Evolutionary conservation across 2,888 invertebrate species (phyloP).

Genomic region (Scrobipalpa costella): DNA sequence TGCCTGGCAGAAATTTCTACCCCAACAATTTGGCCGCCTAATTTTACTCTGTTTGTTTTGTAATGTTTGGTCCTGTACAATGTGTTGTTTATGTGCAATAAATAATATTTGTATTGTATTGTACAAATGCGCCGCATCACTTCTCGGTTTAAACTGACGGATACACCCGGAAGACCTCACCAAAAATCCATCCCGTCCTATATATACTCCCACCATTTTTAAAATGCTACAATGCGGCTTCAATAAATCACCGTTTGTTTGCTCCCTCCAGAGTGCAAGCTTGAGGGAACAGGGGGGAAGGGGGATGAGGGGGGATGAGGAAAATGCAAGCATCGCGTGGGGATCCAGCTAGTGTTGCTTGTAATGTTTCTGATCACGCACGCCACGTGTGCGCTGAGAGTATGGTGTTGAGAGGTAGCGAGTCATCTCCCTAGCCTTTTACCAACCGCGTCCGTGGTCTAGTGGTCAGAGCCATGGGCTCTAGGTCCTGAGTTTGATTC

Average conservation of each 20-base stretch:
- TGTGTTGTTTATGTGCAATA: too few species aligned
- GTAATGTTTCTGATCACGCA: conserved; percentile 48
- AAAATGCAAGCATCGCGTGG: conserved; percentile 35
- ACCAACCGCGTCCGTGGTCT: too few species aligned
- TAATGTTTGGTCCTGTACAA: too few species aligned
- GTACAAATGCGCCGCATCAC: too few species aligned
- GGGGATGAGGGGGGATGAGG: conserved; percentile 24
- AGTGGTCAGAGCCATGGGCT: too few species aligned
- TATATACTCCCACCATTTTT: background rate
- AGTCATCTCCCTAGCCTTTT: too few species aligned
- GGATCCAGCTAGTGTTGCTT: conserved; percentile 31
- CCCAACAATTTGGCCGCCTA: too few species aligned
- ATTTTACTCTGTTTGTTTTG: too few species aligned
- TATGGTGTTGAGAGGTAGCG: background rate
- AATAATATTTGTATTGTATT: too few species aligned
- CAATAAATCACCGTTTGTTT: conserved; percentile 30
- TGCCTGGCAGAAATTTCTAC: too few species aligned
- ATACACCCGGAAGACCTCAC: conserved; percentile 1
- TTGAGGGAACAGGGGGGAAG: conserved; percentile 22
- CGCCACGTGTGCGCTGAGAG: conserved; percentile 29
- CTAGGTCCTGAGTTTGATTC: too few species aligned
- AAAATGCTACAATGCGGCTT: conserved; percentile 16
- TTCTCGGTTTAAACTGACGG: too few species aligned
- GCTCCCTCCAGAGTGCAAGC: conserved; percentile 26
- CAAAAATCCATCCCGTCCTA: background rate